Conservation (phyloP, 2,888 invertebrate species). For the Rotaria macrura region DNA sequence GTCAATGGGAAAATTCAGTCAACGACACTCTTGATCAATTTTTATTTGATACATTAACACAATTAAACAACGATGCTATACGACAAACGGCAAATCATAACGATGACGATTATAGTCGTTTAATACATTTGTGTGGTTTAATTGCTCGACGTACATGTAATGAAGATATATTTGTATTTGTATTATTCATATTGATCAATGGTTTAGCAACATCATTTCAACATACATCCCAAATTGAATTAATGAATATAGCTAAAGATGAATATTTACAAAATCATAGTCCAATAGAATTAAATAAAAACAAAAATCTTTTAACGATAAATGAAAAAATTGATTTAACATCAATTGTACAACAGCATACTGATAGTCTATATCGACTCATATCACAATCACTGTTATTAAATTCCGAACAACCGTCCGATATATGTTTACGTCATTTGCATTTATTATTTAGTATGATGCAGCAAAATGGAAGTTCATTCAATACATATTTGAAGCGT, state of each 20-base stretch:
- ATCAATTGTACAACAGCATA: background rate
- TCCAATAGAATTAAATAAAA: background rate
- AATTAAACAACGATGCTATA: background rate
- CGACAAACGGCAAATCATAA: background rate
- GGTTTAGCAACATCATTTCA: background rate
- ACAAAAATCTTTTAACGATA: background rate
- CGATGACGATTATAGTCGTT: background rate
- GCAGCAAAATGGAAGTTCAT: background rate
- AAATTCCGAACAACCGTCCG: background rate
- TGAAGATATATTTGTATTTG: background rate
- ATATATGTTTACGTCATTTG: background rate
- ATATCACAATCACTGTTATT: background rate
- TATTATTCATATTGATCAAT: background rate
- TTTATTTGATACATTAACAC: conserved; percentile 1
- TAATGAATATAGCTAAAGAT: background rate
- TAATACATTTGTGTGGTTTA: background rate
- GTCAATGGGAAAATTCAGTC: background rate
- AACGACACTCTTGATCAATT: background rate
- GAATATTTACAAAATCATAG: background rate
- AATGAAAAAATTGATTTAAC: background rate
- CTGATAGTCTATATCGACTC: background rate
- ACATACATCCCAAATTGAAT: background rate
- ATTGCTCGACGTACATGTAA: background rate
- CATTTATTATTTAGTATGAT: conserved; percentile 10
- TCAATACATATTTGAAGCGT: background rate